Percentiles rank a stretch among this genome's conserved stretches.
phyloP scores from a whole-genome alignment of 2,113 vertebrate species.

The Calypte anna region DNA sequence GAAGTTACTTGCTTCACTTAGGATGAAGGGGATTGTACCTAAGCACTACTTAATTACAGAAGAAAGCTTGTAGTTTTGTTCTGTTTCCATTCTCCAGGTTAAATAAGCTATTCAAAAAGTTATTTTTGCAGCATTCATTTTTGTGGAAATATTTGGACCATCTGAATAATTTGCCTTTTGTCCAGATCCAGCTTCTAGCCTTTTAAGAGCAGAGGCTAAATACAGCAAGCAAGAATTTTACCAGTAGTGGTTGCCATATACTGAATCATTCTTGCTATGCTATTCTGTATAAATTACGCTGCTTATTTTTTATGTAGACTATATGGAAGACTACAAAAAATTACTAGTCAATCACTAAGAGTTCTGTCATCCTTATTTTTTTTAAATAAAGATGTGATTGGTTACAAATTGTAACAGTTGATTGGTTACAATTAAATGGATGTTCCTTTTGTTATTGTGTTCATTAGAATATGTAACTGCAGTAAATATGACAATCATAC shows the following conservation, averaged over 20 bases:
- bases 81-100: not conserved
- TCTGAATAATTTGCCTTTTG: not conserved
- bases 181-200: not conserved
- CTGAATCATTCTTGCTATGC: not conserved
- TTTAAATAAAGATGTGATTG: not conserved
- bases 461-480: not conserved
- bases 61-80: not conserved
- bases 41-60: not conserved
- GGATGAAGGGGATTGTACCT: not conserved
- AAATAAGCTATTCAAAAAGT: not conserved
- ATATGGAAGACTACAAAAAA: not conserved
- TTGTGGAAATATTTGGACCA: not conserved
- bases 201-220: not conserved
- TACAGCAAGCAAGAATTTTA: not conserved
- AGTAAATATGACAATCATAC: not conserved
- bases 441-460: not conserved
- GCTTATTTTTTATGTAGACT: not conserved
- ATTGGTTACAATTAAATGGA: not conserved
- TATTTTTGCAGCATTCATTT: not conserved
- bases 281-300: not conserved
- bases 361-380: not conserved
- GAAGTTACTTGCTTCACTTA: not conserved
- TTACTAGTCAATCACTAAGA: not conserved
- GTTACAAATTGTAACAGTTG: not conserved
- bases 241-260: not conserved